Evolutionary conservation across 2,888 invertebrate genomes (phyloP).

Genomic region (Machimus rusticus): DNA sequence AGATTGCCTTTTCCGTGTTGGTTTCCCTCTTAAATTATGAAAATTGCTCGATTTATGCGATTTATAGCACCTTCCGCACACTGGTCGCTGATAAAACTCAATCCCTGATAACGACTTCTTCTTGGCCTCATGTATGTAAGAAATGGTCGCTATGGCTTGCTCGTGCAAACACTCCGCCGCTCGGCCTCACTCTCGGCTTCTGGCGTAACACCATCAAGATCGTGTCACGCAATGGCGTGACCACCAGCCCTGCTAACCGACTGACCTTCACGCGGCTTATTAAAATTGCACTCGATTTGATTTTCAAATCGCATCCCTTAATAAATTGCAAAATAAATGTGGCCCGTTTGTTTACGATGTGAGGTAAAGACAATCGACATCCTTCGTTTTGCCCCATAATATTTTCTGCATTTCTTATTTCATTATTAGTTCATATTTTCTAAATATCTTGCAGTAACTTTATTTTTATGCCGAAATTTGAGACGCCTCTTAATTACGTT

Average conservation of each 20-base stretch:
- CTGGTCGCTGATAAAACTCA: slow-evolving; percentile 22
- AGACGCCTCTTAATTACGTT: too few species aligned
- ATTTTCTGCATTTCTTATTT: too few species aligned
- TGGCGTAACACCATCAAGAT: slow-evolving; percentile 48
- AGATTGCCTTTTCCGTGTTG: slow-evolving; percentile 32
- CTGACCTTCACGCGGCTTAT: slow-evolving; percentile 41
- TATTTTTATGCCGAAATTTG: too few species aligned
- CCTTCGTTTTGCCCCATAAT: too few species aligned
- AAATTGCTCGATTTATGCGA: slow-evolving; percentile 36
- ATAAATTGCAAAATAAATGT: not conserved
- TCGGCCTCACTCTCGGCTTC: not conserved
- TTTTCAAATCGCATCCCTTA: slow-evolving; percentile 24
- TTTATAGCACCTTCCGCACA: slow-evolving; percentile 28
- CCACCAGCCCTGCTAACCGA: slow-evolving; percentile 49
- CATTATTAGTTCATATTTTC: too few species aligned
- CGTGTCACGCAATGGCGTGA: slow-evolving; percentile 53
- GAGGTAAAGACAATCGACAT: too few species aligned
- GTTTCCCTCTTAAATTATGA: slow-evolving; percentile 39
- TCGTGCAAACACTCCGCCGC: not conserved
- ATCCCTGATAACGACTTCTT: slow-evolving; percentile 36
- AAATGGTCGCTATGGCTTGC: not conserved
- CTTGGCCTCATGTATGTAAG: not conserved
- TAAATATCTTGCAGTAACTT: too few species aligned
- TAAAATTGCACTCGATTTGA: slow-evolving; percentile 33
- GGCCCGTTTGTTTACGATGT: not conserved